Conservation (phyloP, 2,888 invertebrate genomes). For the Diadegma fenestrale region DNA sequence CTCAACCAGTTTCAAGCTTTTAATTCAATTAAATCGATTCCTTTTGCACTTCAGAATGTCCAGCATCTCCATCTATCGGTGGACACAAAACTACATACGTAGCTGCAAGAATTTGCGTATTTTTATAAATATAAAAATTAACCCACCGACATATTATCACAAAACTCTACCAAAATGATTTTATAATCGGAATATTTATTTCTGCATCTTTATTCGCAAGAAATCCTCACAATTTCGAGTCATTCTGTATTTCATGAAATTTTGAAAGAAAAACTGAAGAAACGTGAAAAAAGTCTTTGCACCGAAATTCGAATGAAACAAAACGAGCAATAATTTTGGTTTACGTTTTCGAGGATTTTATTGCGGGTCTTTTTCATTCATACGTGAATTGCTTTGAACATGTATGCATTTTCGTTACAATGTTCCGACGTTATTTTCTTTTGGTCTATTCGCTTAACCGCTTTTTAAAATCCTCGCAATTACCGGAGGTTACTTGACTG, state of each 20-base stretch:
- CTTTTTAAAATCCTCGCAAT: conserved; percentile 32
- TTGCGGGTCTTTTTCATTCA: background rate
- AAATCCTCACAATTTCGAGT: too few relatives aligned
- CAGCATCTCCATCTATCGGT: too few relatives aligned
- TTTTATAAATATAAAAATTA: too few relatives aligned
- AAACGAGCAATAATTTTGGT: background rate
- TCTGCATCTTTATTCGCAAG: too few relatives aligned
- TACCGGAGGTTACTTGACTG: background rate
- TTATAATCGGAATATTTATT: too few relatives aligned
- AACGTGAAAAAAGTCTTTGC: too few relatives aligned
- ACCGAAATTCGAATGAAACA: too few relatives aligned
- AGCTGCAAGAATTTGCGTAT: background rate
- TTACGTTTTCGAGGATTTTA: background rate
- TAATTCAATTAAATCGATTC: conserved; percentile 2
- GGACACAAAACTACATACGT: background rate
- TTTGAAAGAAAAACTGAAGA: too few relatives aligned
- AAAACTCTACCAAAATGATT: too few relatives aligned
- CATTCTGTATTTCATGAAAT: too few relatives aligned
- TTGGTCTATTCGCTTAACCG: background rate
- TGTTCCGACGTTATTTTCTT: background rate
- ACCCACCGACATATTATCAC: too few relatives aligned
- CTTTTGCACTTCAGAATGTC: background rate
- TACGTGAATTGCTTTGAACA: background rate
- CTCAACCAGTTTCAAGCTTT: conserved; percentile 3
- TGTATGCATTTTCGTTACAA: background rate